A percentile compares a stretch with the other conserved stretches of the same genome.
Evolutionary conservation across 2,888 invertebrate genomes (phyloP).

Genomic region (Luperina testacea): DNA sequence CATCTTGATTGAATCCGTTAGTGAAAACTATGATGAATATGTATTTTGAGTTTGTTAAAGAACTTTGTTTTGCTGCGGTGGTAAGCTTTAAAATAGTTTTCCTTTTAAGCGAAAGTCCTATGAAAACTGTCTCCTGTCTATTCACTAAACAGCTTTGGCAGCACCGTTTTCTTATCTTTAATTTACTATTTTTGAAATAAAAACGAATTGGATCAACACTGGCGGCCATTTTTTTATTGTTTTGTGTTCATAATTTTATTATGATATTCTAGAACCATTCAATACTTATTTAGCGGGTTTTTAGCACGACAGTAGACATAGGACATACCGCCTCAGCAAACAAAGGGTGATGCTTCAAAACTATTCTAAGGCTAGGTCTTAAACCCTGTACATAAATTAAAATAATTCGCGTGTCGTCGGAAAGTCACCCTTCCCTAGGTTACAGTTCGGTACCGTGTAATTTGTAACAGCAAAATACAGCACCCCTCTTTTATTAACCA

Average conservation of each 20-base stretch:
- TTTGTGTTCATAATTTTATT: neutral
- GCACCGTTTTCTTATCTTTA: neutral
- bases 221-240: neutral
- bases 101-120: neutral
- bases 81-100: neutral
- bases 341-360: neutral
- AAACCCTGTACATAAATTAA: conserved; percentile 15
- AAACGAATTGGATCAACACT: neutral
- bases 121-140: neutral
- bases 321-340: neutral
- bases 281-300: neutral
- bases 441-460: conserved; percentile 48
- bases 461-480: conserved; percentile 45
- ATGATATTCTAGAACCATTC: neutral
- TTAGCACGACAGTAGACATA: neutral
- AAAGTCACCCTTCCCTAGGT: conserved; percentile 36
- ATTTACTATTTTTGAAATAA: neutral
- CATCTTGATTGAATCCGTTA: neutral
- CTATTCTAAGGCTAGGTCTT: neutral
- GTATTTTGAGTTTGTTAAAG: neutral
- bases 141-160: neutral
- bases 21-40: neutral
- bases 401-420: conserved; percentile 49
- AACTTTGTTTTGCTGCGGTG: neutral
- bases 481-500: conserved; percentile 30